Conservation (phyloP, 2,888 invertebrate genomes). For the Cistogaster globosa region DNA sequence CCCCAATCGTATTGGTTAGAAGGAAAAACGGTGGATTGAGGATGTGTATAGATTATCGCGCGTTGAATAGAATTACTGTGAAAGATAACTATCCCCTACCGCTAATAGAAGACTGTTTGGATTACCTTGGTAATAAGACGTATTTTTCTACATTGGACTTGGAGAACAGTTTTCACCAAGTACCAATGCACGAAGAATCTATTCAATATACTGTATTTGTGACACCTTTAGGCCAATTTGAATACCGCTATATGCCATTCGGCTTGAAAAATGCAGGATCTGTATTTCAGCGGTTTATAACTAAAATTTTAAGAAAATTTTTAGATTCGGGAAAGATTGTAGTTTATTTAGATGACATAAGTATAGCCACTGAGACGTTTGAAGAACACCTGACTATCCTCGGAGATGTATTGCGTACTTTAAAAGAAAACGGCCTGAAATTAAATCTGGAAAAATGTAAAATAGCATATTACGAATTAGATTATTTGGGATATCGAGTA, state of each 20-base stretch:
- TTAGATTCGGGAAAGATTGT: not conserved
- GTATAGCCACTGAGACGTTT: not conserved
- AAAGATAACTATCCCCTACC: conserved; percentile 11
- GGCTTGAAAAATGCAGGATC: not conserved
- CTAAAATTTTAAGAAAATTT: not conserved
- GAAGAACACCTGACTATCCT: not conserved
- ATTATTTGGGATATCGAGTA: not conserved
- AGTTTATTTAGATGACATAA: not conserved
- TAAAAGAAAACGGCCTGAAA: not conserved
- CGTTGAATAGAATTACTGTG: conserved; percentile 46
- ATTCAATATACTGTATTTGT: conserved; percentile 38
- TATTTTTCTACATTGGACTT: conserved; percentile 71
- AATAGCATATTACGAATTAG: not conserved
- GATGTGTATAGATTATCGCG: conserved; percentile 51
- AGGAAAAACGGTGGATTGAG: conserved; percentile 41
- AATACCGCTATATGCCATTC: conserved; percentile 47
- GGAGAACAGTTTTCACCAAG: conserved; percentile 66
- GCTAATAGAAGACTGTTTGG: conserved; percentile 60
- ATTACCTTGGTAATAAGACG: conserved; percentile 57
- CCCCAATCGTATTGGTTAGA: conserved; percentile 41
- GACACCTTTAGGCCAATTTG: not conserved
- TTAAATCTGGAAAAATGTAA: not conserved
- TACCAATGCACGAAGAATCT: conserved; percentile 66
- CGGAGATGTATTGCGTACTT: not conserved
- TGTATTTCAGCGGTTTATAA: not conserved